Conservation (phyloP, 2,113 vertebrate species). For the Natator depressus region DNA sequence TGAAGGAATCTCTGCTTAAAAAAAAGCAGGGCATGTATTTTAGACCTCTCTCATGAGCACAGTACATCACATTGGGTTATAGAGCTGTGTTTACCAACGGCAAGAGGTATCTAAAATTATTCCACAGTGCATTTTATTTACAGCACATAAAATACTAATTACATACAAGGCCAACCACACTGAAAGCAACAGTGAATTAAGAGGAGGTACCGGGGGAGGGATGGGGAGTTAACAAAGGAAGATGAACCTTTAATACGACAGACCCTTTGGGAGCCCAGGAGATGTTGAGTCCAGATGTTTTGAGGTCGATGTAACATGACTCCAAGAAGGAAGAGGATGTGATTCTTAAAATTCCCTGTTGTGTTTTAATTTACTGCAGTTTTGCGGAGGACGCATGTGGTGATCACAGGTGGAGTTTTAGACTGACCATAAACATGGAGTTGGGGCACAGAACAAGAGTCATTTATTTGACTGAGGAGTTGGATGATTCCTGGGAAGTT, state of each 20-base stretch:
- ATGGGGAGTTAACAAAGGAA: conserved; percentile 40
- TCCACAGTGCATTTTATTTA: neutral
- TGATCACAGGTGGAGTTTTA: conserved; percentile 66
- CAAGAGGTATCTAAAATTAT: neutral
- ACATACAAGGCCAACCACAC: neutral
- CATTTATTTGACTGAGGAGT: conserved; percentile 2
- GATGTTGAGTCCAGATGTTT: conserved; percentile 63
- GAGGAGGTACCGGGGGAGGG: neutral
- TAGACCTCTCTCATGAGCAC: neutral
- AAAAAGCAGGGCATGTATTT: neutral
- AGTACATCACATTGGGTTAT: neutral
- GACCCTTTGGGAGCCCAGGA: conserved; percentile 62
- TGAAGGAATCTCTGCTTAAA: conserved; percentile 4
- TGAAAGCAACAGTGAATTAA: fast-evolving
- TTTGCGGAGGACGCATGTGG: conserved; percentile 32
- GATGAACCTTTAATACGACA: conserved; percentile 24
- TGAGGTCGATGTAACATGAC: conserved; percentile 43
- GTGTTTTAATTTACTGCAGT: conserved; percentile 63
- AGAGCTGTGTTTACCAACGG: neutral
- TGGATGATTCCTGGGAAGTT: neutral
- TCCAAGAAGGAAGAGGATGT: conserved; percentile 73
- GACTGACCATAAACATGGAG: conserved; percentile 24
- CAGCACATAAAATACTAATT: neutral
- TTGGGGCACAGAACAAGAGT: conserved; percentile 7
- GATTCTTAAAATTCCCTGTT: conserved; percentile 53